phyloP scores from a whole-genome alignment of 2,888 invertebrate genomes.

The Dastarcus helophoroides region DNA sequence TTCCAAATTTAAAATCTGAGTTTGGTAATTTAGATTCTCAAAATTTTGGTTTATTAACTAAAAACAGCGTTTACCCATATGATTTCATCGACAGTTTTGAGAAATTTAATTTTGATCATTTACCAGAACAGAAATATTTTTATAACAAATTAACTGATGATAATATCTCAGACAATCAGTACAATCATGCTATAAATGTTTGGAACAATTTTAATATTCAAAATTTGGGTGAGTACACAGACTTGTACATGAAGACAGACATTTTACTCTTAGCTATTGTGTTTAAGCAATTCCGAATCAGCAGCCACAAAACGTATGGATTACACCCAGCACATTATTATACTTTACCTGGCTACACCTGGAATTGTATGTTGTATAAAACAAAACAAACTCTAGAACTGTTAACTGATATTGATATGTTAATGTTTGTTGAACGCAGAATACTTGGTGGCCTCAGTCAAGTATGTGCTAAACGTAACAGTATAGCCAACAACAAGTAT shows the following conservation, averaged over 20 bases:
- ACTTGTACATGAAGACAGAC: constrained; percentile 29
- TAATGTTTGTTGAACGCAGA: constrained; percentile 23
- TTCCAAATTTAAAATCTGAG: constrained; percentile 11
- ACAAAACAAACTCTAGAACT: constrained; percentile 19
- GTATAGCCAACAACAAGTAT: constrained; percentile 28
- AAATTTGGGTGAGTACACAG: constrained; percentile 26
- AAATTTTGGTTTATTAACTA: constrained; percentile 13
- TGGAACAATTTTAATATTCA: constrained; percentile 25
- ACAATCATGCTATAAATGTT: constrained; percentile 25
- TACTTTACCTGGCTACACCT: constrained; percentile 22
- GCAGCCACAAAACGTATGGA: constrained; percentile 21
- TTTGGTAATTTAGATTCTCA: constrained; percentile 2
- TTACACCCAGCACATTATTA: constrained; percentile 24
- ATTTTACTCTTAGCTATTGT: constrained; percentile 27
- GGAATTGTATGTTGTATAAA: constrained; percentile 21
- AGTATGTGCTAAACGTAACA: constrained; percentile 19
- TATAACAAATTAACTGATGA: constrained; percentile 17
- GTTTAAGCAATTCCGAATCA: constrained; percentile 28
- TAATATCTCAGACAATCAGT: constrained; percentile 19
- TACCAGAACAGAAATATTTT: constrained; percentile 21
- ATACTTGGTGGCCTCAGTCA: constrained; percentile 26
- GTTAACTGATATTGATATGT: constrained; percentile 24
- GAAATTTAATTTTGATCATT: constrained; percentile 16
- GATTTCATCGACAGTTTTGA: constrained; percentile 21
- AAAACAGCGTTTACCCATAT: constrained; percentile 26